Evolutionary conservation across 30 jellyfish, hydroid and myxozoan genomes (phyloP), one percentile per base, ranked within the genome.

Genomic region (Hydractinia echinata): DNA sequence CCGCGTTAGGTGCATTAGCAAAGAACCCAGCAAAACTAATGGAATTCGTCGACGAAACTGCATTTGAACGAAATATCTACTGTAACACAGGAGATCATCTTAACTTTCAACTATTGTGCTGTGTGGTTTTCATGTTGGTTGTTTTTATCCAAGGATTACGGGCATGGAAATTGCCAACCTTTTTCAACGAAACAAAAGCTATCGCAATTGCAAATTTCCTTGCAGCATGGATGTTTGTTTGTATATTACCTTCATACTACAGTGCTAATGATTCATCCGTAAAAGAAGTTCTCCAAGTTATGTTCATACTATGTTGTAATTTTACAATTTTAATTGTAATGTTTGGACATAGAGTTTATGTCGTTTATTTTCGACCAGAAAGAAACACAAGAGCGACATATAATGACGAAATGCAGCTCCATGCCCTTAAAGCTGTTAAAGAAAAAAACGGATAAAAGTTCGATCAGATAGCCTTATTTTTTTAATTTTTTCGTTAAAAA

Each of bases 121-220:
- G 74, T 64, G 39, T 64, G 10, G 74, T 51, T 13, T 44, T 64
- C 74, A 6, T 13, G 74, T 9, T 64, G 16, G 18, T 64, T 51
- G 6, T 64, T 7, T 44, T 64, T 44, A 51, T 64, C 51, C 74
- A 64, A 64, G 74, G 74, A 6, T 64, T 64, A 64, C 19, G 74
- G 4, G 74, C 74, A 8, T 64, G 74, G 74, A 64, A 64, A 64
- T 51, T 64, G 4, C 74, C 74, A 6, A n/a, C 74, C 0, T 64
- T n/a, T 13, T 64, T 64, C 39, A 64, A 64, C 18, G 74, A 64
- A 13, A 64, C 74, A 13, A 64, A 64, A 51, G 19, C 19, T 51
- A 64, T 64, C 74, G 39, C 74, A 64, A 44, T 64, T n/a, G 4
- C 18, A 7, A 64, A 64, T 13, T 13, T 64, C 10, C 19, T 51